Percentiles rank a stretch among this genome's conserved stretches.
phyloP scores from a whole-genome alignment of 2,797 vertebrate species.

The Takifugu ocellatus region DNA sequence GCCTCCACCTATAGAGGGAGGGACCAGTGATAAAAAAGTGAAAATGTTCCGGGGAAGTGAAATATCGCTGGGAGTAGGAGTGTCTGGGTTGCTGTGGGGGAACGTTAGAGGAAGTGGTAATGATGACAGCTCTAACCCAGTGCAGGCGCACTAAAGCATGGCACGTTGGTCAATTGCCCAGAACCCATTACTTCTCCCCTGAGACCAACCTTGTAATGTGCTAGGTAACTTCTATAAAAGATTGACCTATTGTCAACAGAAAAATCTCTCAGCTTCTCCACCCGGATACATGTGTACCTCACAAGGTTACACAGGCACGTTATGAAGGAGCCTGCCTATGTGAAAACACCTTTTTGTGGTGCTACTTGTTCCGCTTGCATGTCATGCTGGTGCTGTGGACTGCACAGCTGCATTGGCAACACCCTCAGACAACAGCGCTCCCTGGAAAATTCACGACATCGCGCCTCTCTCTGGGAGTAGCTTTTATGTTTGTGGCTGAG shows the following conservation, averaged over 20 bases:
- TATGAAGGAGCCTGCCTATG: too few species aligned
- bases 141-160: conserved; percentile 80
- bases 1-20: conserved; percentile 40
- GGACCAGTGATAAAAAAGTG: conserved; percentile 46
- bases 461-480: conserved; percentile 39
- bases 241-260: conserved; percentile 79
- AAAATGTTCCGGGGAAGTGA: conserved; percentile 69
- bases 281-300: conserved; percentile 62
- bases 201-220: conserved; percentile 80
- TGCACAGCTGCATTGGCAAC: conserved; percentile 9
- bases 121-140: conserved; percentile 82
- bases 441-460: conserved; percentile 48
- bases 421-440: neutral
- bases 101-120: conserved; percentile 78
- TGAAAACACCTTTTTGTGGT: conserved; percentile 10
- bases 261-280: conserved; percentile 71
- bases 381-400: conserved; percentile 23
- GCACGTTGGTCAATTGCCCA: conserved; percentile 80
- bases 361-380: conserved; percentile 3
- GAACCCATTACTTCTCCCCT: conserved; percentile 80
- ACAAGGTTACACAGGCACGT: conserved; percentile 63
- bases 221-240: conserved; percentile 76
- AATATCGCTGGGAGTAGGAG: conserved; percentile 71
- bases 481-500: conserved; percentile 39
- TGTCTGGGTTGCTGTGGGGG: conserved; percentile 74